Base-by-base conservation (phyloP, 2,113 vertebrate genomes). In the Rissa tridactyla region DNA sequence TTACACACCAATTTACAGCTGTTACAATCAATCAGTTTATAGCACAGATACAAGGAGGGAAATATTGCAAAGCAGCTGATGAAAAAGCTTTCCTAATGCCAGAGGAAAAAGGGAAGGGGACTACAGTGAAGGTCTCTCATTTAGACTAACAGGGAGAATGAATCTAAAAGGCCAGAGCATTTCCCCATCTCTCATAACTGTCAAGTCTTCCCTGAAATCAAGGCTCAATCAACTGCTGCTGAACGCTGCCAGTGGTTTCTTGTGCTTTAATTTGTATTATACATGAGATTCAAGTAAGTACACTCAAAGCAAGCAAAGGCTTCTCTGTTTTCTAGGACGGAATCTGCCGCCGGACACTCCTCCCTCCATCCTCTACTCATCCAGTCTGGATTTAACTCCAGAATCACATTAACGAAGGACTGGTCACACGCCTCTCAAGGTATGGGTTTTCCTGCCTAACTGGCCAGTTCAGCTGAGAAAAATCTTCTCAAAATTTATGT, bases 261-360 rank as follows among this genome's bases (percentile, higher is more conserved):
- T 65, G 18, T 17, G 34, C 54, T 83, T 70, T n/a, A 16, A 30
- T 77, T 65, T 47, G 25, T 57, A 25, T 77, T 18, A 27, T 1
- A 70, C 21, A 27, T n/a, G 5, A 88, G 44, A 65, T 69, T 46
- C 15, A 42, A 62, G 12, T 17, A 36, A 66, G 13, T 20, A 40
- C 40, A 52, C 16, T 72, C 62, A 81, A 38, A 69, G 44, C 23
- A 66, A 86, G 54, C 12, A 52, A 77, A 70, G 32, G 36, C n/a
- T 26, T 77, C 64, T 71, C n/a, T 1, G 0, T 18, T 71, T 57
- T 25, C 42, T 44, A 40, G 64, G 49, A 69, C 0, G 0, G 32
- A 91, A 13, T 15, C 46, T 81, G 40, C 30, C 15, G 8, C 26
- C 0, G 4, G 83, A 19, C 21, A 30, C 36, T 86, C 38, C 42